These are phyloP conservation scores for Hydrochoerus hydrochaeris DNA, from an alignment of 2,113 vertebrate genomes.

Conservation along the genomic window DNA sequence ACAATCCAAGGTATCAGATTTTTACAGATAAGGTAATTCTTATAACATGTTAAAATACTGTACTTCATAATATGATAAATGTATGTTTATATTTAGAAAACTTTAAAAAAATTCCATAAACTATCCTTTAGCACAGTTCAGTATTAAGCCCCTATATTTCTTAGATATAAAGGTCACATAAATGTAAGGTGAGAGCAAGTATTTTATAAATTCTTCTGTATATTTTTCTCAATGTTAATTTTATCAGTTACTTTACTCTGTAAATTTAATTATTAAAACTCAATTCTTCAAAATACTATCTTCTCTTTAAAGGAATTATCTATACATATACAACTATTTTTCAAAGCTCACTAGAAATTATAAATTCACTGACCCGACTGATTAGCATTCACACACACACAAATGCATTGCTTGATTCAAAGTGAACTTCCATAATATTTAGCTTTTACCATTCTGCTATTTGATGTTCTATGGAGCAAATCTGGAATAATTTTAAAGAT, in stretches of 20 bases:
- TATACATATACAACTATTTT: not conserved
- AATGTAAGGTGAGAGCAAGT: not conserved
- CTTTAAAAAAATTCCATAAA: not conserved
- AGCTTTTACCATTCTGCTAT: constrained; percentile 18
- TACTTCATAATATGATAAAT: not conserved
- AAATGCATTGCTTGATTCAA: constrained; percentile 42
- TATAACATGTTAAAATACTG: not conserved
- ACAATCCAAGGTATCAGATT: not conserved
- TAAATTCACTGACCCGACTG: not conserved
- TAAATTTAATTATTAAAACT: constrained; percentile 21
- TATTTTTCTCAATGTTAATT: constrained; percentile 1
- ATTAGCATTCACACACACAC: not conserved
- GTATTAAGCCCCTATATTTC: not conserved
- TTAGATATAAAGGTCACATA: not conserved
- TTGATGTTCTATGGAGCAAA: not conserved
- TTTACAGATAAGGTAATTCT: not conserved
- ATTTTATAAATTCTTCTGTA: constrained; percentile 32
- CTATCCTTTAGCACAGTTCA: not conserved
- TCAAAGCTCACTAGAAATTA: constrained; percentile 27
- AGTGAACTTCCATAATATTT: constrained; percentile 29
- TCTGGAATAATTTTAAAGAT: constrained; percentile 1
- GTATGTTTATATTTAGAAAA: constrained; percentile 15
- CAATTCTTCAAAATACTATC: constrained; percentile 30
- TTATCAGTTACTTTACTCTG: not conserved
- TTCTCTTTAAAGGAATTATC: constrained; percentile 25